These are phyloP conservation scores for Ormyrus rosae DNA, from an alignment of 2,888 invertebrate genomes.

Conservation along the genomic window DNA sequence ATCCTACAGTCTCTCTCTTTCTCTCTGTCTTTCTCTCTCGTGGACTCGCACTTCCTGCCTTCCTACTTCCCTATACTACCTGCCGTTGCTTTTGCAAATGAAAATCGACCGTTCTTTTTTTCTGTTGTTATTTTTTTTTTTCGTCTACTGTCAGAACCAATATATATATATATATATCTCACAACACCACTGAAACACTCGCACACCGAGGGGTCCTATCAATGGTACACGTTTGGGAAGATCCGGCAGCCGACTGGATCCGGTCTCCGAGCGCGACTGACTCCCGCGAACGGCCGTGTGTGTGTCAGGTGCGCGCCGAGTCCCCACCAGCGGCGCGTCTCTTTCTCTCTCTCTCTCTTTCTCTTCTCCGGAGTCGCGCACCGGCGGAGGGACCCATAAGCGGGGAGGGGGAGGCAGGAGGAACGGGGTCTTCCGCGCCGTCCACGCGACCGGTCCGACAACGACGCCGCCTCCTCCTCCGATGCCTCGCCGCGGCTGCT, in stretches of 20 bases:
- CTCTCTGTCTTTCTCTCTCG: slow-evolving; percentile 4
- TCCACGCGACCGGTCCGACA: slow-evolving; percentile 52
- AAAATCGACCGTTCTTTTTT: neutral
- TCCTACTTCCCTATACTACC: neutral
- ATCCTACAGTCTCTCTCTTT: slow-evolving; percentile 24
- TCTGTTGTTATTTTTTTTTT: no score
- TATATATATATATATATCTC: neutral
- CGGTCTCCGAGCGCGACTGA: slow-evolving; percentile 60
- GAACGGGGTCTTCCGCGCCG: slow-evolving; percentile 34
- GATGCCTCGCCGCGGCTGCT: neutral
- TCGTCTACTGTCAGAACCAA: neutral
- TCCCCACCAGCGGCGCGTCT: slow-evolving; percentile 43
- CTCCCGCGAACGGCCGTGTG: slow-evolving; percentile 51
- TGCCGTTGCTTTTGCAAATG: no score
- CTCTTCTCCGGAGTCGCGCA: slow-evolving; percentile 22
- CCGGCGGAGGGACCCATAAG: neutral
- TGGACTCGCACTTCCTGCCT: slow-evolving; percentile 43
- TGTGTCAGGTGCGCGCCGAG: slow-evolving; percentile 61
- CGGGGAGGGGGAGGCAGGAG: slow-evolving; percentile 15
- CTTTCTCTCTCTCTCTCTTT: slow-evolving; percentile 41
- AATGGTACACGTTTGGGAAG: neutral
- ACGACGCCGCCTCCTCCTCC: slow-evolving; percentile 51
- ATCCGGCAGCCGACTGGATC: slow-evolving; percentile 34
- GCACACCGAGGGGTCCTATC: neutral
- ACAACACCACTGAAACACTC: neutral